Evolutionary conservation across 2,113 vertebrate species (phyloP).

Genomic region (Dicentrarchus labrax): DNA sequence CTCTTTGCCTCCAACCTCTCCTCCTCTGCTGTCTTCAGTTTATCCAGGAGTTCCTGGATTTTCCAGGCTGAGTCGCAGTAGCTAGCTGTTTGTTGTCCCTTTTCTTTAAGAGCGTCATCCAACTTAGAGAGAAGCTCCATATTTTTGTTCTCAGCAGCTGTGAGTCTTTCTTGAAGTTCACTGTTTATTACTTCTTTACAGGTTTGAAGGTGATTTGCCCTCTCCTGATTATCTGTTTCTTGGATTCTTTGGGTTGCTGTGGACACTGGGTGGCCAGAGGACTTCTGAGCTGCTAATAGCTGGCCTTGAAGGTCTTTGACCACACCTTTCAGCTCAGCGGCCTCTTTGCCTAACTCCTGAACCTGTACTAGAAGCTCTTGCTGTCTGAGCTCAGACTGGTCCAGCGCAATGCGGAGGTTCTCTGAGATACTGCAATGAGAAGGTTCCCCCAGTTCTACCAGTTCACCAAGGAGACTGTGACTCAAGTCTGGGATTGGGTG

Average conservation of each 20-base stretch:
- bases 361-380: conserved; percentile 85
- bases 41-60: conserved; percentile 83
- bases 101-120: conserved; percentile 71
- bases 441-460: conserved; percentile 73
- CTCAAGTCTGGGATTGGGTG: conserved; percentile 85
- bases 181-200: conserved; percentile 64
- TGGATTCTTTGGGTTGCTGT: conserved; percentile 69
- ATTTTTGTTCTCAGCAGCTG: conserved; percentile 80
- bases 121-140: conserved; percentile 82
- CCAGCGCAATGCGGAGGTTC: conserved; percentile 91
- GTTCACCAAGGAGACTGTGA: conserved; percentile 85
- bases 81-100: conserved; percentile 77
- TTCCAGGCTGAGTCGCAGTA: conserved; percentile 81
- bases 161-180: conserved; percentile 79
- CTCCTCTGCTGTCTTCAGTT: conserved; percentile 82
- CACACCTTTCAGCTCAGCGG: conserved; percentile 75
- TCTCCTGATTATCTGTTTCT: conserved; percentile 73
- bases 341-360: conserved; percentile 78
- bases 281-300: conserved; percentile 77
- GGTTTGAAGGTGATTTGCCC: conserved; percentile 70
- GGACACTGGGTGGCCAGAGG: conserved; percentile 17
- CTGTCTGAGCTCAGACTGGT: conserved; percentile 90
- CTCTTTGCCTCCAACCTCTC: conserved; percentile 79
- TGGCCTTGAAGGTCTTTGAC: conserved; percentile 85
- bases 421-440: conserved; percentile 86